phyloP scores from a whole-genome alignment of 2,113 vertebrate species.

The Cynocephalus volans region DNA sequence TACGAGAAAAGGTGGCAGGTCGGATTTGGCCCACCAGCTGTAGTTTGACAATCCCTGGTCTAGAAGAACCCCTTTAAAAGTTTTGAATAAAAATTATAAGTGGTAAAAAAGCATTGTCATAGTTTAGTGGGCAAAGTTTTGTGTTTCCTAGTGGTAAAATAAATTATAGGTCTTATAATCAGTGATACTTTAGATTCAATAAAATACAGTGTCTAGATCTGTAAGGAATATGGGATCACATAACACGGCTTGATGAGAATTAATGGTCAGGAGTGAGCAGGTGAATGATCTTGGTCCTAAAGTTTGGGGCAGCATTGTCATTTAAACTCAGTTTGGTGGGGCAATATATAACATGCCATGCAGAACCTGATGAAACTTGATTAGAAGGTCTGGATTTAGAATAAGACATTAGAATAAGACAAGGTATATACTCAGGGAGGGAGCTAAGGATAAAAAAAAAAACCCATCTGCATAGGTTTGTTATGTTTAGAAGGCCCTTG shows the following conservation, averaged over 20 bases:
- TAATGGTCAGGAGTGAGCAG: neutral
- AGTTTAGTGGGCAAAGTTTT: neutral
- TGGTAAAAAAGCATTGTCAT: neutral
- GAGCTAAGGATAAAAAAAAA: neutral
- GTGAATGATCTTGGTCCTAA: neutral
- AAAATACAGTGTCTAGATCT: neutral
- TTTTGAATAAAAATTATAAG: neutral
- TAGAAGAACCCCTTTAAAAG: neutral
- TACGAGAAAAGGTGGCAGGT: neutral
- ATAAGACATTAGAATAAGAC: neutral
- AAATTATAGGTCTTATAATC: neutral
- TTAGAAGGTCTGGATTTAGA: neutral
- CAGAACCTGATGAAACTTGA: neutral
- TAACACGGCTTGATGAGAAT: neutral
- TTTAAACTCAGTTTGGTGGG: neutral
- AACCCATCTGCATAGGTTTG: neutral
- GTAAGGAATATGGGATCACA: neutral
- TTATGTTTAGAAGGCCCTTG: neutral
- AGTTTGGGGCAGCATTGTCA: neutral
- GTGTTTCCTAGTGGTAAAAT: neutral
- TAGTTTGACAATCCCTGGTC: neutral
- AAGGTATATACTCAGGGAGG: neutral
- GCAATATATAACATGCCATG: neutral
- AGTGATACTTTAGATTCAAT: neutral
- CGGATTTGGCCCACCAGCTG: neutral